These are phyloP conservation scores for Speoplatyrhinus poulsoni DNA, from an alignment of 2,113 vertebrate genomes.

Conservation along the genomic window DNA sequence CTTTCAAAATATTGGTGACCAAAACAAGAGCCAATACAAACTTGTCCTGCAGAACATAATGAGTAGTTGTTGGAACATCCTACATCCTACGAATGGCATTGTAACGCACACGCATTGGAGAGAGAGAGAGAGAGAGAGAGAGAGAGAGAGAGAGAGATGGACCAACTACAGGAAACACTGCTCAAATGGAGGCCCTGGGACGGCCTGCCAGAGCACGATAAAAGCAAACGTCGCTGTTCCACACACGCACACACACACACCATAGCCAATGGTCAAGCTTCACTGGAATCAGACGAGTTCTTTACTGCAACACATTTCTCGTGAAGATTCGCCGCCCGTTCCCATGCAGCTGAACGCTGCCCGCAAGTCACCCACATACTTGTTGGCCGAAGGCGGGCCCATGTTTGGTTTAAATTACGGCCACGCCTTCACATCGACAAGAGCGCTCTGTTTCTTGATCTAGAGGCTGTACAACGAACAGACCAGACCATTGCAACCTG, in stretches of 20 bases:
- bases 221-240: background rate
- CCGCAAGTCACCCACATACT: background rate
- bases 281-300: background rate
- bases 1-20: too few relatives aligned
- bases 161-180: background rate
- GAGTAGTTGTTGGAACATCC: too few relatives aligned
- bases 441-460: background rate
- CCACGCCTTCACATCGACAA: background rate
- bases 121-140: background rate
- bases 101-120: background rate
- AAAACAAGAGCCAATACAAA: too few relatives aligned
- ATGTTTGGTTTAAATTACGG: background rate
- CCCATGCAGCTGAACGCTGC: too few relatives aligned
- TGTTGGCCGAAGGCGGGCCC: background rate
- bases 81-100: background rate
- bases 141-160: background rate
- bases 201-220: background rate
- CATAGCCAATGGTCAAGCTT: background rate
- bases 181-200: background rate
- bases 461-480: background rate
- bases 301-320: too few relatives aligned
- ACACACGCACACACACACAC: background rate
- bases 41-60: too few relatives aligned
- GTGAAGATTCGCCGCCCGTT: too few relatives aligned
- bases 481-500: background rate